Base-by-base conservation (phyloP, 1,140 invertebrate species). In the Planococcus citri region DNA sequence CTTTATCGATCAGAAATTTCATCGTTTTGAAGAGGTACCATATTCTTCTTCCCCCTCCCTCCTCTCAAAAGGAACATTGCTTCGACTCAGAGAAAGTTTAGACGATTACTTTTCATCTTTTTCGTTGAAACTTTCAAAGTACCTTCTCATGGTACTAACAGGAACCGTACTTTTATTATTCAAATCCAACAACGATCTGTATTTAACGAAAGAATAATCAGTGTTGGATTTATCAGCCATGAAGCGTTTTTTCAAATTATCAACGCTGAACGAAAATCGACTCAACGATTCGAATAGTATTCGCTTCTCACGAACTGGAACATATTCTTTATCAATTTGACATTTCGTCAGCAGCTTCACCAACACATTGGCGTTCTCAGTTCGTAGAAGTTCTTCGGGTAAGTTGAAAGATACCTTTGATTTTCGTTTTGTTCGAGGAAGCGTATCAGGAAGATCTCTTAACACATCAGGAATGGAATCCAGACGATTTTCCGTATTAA, bases 201-300 rank as follows among this genome's bases (percentile, higher is more conserved):
- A 25, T 64, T 27, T 64, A 21, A 20, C 20, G 22, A 64, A 20
- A 20, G 9, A 24, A 9, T 4, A 17, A 60, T 27, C 20, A 14
- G 4, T 20, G 24, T 22, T 20, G 1, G 10, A 24, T 4, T 22
- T 3, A 3, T 58, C 29, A 12, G 29, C 29, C 12, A 33, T 33
- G 17, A 51, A 1, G 12, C 60, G 60, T 64, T 27, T 24, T 17
- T 20, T 24, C 60, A 64, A 27, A 64, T 64, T 64, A 27, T 64
- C 60, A 14, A 64, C 60, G 22, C 60, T 64, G 60, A 64, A 64
- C 1, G 60, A 64, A 27, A 64, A 25, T 25, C 60, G 2, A 25
- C 60, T 64, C 60, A 64, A 20, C 14, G 60, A 64, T 17, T 64
- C 60, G 60, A 64, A 64, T 27, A 64, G 17, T 4, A 64, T 24